phyloP scores from a whole-genome alignment of 2,113 vertebrate genomes.

The Delphinapterus leucas region DNA sequence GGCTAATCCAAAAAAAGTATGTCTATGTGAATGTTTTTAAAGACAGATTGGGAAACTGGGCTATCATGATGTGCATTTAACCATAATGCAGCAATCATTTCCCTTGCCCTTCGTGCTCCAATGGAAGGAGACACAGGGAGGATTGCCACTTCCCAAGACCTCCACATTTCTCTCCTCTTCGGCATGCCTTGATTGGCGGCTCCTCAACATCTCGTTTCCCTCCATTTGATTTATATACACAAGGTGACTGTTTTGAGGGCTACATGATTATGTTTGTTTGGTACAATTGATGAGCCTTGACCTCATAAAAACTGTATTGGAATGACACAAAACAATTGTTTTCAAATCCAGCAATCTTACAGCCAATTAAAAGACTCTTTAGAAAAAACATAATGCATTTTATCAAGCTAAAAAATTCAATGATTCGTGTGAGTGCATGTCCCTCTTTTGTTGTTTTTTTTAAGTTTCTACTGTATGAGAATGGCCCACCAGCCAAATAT shows the following conservation, averaged over 20 bases:
- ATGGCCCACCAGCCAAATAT: not conserved
- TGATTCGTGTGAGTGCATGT: not conserved
- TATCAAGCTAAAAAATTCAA: conserved; percentile 49
- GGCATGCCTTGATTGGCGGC: not conserved
- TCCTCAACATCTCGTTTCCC: conserved; percentile 16
- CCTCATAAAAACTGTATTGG: conserved; percentile 59
- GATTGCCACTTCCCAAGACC: not conserved
- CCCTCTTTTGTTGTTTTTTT: conserved; percentile 16
- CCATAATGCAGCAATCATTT: not conserved
- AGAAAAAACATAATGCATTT: conserved; percentile 64
- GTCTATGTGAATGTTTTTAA: not conserved
- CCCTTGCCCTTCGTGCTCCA: not conserved
- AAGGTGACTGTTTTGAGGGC: conserved; percentile 45
- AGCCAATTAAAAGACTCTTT: conserved; percentile 66
- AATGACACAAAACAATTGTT: conserved; percentile 51
- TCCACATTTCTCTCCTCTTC: not conserved
- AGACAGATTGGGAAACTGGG: not conserved
- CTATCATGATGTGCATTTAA: not conserved
- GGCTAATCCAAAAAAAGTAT: not conserved
- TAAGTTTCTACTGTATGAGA: conserved; percentile 1
- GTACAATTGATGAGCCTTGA: conserved; percentile 42
- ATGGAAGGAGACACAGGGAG: not conserved
- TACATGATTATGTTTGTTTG: conserved; percentile 61
- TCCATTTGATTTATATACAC: conserved; percentile 58
- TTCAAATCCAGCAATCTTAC: conserved; percentile 72